Percentiles rank a stretch among this genome's conserved stretches.
phyloP scores from a whole-genome alignment of 2,888 invertebrate species.

The Epistrophe eligans region DNA sequence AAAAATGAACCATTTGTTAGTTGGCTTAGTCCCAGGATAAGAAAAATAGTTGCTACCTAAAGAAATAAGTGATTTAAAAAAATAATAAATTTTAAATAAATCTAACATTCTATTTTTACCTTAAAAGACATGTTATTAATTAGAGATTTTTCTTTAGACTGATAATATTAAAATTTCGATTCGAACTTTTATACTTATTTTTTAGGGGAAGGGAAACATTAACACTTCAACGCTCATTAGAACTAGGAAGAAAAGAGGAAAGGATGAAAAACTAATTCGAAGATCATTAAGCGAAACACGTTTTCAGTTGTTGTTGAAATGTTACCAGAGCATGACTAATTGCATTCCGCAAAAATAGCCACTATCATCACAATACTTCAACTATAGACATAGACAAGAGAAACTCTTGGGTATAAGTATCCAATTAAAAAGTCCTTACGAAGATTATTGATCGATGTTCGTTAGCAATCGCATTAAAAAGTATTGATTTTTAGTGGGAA shows the following conservation, averaged over 20 bases:
- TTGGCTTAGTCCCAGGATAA: slow-evolving; percentile 22
- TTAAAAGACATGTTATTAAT: slow-evolving; percentile 40
- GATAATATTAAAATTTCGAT: not conserved
- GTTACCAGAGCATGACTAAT: slow-evolving; percentile 10
- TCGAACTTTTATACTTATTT: slow-evolving; percentile 33
- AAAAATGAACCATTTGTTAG: slow-evolving; percentile 42
- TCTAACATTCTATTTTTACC: slow-evolving; percentile 23
- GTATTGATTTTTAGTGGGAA: not conserved
- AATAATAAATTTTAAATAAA: not conserved
- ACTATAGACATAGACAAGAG: not conserved
- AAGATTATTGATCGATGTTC: not conserved
- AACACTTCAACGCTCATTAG: not conserved
- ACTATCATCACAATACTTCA: not conserved
- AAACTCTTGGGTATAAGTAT: not conserved
- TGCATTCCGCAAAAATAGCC: not conserved
- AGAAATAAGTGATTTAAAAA: not conserved
- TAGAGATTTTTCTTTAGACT: not conserved
- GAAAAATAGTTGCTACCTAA: slow-evolving; percentile 31
- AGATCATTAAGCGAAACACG: slow-evolving; percentile 25
- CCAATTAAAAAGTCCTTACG: slow-evolving; percentile 6
- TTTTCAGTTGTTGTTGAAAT: slow-evolving; percentile 15
- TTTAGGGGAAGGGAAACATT: not conserved
- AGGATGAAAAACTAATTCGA: not conserved
- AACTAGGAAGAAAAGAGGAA: not conserved
- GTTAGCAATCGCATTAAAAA: not conserved